phyloP scores from a whole-genome alignment of 2,888 invertebrate species.

The Tinea pellionella region DNA sequence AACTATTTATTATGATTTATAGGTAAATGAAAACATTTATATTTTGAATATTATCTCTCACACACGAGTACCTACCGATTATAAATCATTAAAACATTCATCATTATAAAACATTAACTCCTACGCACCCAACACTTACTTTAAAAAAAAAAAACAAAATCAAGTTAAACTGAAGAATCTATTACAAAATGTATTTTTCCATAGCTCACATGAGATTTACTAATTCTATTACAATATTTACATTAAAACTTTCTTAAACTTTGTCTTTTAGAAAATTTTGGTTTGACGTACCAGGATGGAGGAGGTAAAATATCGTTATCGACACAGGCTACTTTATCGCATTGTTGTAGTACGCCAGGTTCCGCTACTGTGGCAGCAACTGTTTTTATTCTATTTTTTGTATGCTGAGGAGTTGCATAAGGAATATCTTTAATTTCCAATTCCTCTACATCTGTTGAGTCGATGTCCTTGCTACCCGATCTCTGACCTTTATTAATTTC shows the following conservation, averaged over 20 bases:
- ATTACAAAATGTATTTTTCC: too few species aligned
- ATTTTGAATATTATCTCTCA: too few species aligned
- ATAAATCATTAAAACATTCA: too few species aligned
- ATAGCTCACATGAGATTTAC: too few species aligned
- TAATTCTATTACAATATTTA: too few species aligned
- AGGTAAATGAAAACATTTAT: too few species aligned
- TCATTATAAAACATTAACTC: too few species aligned
- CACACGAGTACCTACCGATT: too few species aligned
- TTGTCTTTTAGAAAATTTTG: constrained; percentile 60
- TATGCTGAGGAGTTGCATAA: constrained; percentile 29
- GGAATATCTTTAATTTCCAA: constrained; percentile 61
- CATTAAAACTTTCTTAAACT: constrained; percentile 40
- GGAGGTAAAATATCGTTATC: constrained; percentile 48
- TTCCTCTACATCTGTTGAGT: constrained; percentile 64
- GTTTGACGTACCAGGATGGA: constrained; percentile 65
- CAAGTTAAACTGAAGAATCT: too few species aligned
- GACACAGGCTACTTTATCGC: constrained; percentile 48
- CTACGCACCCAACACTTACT: too few species aligned
- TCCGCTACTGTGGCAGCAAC: constrained; percentile 31
- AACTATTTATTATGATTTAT: too few species aligned
- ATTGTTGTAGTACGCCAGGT: constrained; percentile 39
- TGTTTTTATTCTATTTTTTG: constrained; percentile 35
- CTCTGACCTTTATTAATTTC: constrained; percentile 37
- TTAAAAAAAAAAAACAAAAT: too few species aligned
- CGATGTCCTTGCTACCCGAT: constrained; percentile 44